phyloP scores from a whole-genome alignment of 2,797 vertebrate species.

The Mycteria americana region DNA sequence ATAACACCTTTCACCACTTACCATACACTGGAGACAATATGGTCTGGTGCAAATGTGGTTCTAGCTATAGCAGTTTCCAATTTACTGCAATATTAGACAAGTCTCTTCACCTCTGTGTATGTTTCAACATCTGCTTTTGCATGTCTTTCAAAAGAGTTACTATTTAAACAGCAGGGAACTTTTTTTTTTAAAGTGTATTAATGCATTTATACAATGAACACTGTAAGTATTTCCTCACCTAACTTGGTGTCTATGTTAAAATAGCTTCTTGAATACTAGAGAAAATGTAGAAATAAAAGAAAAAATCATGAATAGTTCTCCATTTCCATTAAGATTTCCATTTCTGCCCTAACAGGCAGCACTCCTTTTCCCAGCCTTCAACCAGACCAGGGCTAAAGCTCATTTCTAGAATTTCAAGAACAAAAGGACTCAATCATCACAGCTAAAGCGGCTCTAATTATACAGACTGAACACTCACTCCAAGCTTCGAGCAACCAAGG shows the following conservation, averaged over 20 bases:
- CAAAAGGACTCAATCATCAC: neutral
- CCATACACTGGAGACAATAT: neutral
- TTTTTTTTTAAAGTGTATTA: neutral
- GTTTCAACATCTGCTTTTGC: neutral
- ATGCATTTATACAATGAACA: neutral
- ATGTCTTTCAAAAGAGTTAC: neutral
- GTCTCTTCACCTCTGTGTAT: neutral
- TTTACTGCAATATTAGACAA: fast-evolving
- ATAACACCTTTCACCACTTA: neutral
- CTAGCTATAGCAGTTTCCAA: neutral
- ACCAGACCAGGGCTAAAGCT: neutral
- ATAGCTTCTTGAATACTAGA: neutral
- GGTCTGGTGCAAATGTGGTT: neutral
- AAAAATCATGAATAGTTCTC: fast-evolving
- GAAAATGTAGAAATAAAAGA: neutral
- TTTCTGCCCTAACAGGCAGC: neutral
- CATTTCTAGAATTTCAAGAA: neutral
- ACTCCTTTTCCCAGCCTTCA: neutral
- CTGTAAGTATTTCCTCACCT: neutral
- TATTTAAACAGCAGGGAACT: neutral
- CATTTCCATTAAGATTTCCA: neutral
- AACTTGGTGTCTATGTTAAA: neutral
- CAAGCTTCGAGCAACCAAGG: neutral
- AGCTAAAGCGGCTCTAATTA: neutral
- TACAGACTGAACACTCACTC: neutral